Conservation (phyloP, 2,888 invertebrate genomes). For the Microctonus brassicae region DNA sequence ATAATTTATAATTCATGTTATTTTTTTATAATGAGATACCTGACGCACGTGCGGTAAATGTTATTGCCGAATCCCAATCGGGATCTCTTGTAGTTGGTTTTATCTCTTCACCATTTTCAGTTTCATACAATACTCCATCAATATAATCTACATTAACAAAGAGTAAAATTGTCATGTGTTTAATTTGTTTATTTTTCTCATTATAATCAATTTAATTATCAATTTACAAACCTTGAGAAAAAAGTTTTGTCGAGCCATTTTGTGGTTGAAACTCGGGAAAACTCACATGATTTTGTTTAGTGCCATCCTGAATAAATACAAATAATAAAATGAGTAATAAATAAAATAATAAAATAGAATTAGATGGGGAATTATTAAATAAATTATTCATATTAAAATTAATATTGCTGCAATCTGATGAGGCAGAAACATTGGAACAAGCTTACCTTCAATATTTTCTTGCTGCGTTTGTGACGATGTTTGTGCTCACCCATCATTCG, state of each 20-base stretch:
- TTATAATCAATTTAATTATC: background rate
- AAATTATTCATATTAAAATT: conserved; percentile 6
- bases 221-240: conserved; percentile 80
- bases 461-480: conserved; percentile 85
- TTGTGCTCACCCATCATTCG: conserved; percentile 89
- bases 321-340: conserved; percentile 13
- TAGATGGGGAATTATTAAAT: background rate
- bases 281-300: conserved; percentile 89
- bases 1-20: background rate
- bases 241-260: conserved; percentile 89
- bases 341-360: background rate
- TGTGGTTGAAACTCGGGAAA: conserved; percentile 92
- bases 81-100: conserved; percentile 74
- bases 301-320: conserved; percentile 78
- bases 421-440: conserved; percentile 18
- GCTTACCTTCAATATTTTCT: conserved; percentile 84
- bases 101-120: conserved; percentile 73
- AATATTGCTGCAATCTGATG: background rate
- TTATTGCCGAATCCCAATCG: conserved; percentile 90
- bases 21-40: conserved; percentile 74
- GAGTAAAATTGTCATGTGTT: background rate
- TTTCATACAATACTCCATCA: conserved; percentile 84
- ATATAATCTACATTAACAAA: conserved; percentile 80
- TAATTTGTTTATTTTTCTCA: too few relatives aligned
- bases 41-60: conserved; percentile 90